A percentile compares a stretch with the other conserved stretches of the same genome.
phyloP scores from a whole-genome alignment of 2,797 vertebrate genomes.

The Pseudotriccus pelzelni region DNA sequence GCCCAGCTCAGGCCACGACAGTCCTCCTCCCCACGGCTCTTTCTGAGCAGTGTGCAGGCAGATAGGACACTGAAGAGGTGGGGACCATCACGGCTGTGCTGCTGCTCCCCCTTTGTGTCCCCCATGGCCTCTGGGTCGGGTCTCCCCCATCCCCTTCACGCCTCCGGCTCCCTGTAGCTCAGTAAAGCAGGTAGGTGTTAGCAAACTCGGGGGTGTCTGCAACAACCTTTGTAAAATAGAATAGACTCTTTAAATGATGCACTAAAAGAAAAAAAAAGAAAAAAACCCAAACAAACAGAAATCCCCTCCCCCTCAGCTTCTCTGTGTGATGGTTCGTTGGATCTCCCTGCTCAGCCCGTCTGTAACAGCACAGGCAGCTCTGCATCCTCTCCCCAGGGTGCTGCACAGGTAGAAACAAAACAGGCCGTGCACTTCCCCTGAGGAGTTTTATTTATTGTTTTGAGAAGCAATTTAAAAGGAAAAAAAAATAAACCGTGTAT shows the following conservation, averaged over 20 bases:
- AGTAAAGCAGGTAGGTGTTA: not conserved
- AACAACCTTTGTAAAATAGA: not conserved
- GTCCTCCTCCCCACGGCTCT: not conserved
- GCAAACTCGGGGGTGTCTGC: not conserved
- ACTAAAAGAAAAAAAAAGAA: not conserved
- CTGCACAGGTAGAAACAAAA: conserved; percentile 24
- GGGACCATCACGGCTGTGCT: not conserved
- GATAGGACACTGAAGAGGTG: not conserved
- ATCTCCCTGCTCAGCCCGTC: not conserved
- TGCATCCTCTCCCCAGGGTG: not conserved
- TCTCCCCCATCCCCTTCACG: not conserved
- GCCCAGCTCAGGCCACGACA: accelerated
- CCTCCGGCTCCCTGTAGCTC: not conserved
- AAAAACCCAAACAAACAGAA: not conserved
- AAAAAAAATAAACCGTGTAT: not conserved
- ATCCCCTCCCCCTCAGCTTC: not conserved
- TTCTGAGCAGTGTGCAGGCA: not conserved
- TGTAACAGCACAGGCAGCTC: not conserved
- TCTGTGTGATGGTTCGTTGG: not conserved
- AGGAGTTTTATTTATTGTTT: conserved; percentile 58
- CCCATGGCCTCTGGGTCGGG: accelerated
- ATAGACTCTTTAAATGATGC: not conserved
- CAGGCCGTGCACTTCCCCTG: not conserved
- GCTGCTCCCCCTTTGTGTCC: not conserved
- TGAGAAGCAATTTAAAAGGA: not conserved